Conservation (phyloP, 2,113 vertebrate genomes). For the Ptilonorhynchus violaceus region DNA sequence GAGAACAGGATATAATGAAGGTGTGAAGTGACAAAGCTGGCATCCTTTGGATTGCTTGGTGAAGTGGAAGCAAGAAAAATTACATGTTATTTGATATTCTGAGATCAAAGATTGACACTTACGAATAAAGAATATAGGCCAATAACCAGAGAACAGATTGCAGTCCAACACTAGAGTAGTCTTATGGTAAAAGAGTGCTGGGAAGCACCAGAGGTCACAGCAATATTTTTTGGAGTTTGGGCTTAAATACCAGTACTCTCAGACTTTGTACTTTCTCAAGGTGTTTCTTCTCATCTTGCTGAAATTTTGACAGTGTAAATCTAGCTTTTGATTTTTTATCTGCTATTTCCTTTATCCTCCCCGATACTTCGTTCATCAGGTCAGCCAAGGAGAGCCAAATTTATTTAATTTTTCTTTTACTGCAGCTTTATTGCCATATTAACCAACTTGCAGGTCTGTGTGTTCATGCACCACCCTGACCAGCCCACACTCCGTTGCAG, state of each 20-base stretch:
- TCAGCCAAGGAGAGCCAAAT: neutral
- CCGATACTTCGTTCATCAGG: neutral
- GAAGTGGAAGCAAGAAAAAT: neutral
- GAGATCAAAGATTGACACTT: neutral
- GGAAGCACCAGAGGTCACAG: neutral
- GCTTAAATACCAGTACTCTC: neutral
- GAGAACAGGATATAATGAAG: neutral
- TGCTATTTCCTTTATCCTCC: neutral
- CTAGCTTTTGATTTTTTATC: neutral
- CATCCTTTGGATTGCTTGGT: neutral
- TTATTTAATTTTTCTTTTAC: neutral
- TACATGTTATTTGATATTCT: neutral
- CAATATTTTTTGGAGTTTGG: neutral
- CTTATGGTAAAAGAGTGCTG: neutral
- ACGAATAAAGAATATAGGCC: neutral
- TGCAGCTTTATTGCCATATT: neutral
- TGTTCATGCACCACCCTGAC: neutral
- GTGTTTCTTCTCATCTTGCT: neutral
- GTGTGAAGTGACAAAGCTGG: neutral
- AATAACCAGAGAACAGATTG: neutral
- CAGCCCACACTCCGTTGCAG: rapidly evolving
- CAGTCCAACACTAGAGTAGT: neutral
- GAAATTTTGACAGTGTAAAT: neutral
- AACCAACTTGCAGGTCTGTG: neutral
- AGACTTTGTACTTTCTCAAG: neutral